These are phyloP conservation scores for Fukomys damarensis DNA, from an alignment of 2,113 vertebrate species.

Conservation along the genomic window DNA sequence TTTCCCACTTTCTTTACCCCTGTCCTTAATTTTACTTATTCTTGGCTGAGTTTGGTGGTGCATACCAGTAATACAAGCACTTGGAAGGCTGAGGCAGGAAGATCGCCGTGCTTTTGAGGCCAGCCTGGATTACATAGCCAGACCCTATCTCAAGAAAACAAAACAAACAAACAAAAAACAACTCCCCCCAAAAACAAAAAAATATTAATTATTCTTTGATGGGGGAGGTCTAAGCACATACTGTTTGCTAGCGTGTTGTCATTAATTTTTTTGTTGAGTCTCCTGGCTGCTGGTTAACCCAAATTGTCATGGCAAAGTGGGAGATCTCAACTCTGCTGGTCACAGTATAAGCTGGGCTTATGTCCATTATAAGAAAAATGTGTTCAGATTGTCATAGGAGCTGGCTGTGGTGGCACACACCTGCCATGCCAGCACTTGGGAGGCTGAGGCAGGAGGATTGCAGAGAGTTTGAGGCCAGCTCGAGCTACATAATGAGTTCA, in stretches of 20 bases:
- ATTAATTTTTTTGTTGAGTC: neutral
- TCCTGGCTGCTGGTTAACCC: neutral
- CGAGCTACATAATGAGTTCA: neutral
- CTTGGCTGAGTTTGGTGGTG: no score
- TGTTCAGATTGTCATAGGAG: neutral
- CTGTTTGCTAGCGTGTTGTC: neutral
- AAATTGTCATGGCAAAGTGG: neutral
- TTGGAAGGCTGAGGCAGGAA: no score
- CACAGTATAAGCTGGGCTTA: neutral
- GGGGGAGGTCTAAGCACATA: neutral
- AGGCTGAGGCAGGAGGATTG: neutral
- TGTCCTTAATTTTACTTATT: neutral
- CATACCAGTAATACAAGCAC: no score
- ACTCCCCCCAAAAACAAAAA: no score
- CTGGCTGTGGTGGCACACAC: accelerated
- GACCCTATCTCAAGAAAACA: no score
- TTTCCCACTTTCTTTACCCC: neutral
- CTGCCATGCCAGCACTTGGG: neutral
- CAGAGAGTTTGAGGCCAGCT: neutral
- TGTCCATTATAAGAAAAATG: neutral
- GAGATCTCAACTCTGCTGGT: neutral
- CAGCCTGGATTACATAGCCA: no score
- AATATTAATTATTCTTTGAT: no score
- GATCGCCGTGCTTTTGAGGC: no score
- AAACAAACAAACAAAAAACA: no score